phyloP scores from a whole-genome alignment of 1,140 invertebrate genomes.

The Eubasilissa regina region DNA sequence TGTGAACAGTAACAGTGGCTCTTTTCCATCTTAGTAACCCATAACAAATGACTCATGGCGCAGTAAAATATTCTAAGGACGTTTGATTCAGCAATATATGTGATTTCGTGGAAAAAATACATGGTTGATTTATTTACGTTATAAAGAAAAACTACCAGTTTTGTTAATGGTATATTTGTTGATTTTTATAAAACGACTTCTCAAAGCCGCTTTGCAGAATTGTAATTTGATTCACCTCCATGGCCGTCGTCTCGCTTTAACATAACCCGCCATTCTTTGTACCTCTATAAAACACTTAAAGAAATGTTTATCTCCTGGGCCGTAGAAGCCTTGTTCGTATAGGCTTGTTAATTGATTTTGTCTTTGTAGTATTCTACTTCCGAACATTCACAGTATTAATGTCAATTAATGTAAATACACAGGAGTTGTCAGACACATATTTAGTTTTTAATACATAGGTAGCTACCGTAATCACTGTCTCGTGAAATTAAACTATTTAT shows the following conservation, averaged over 20 bases:
- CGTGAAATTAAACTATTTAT: background rate
- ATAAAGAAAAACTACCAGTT: too few species aligned
- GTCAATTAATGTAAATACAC: constrained; percentile 42
- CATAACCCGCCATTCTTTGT: constrained; percentile 3
- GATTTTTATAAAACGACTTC: too few species aligned
- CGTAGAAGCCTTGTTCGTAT: constrained; percentile 23
- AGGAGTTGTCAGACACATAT: background rate
- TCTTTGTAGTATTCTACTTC: constrained; percentile 33
- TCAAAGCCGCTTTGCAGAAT: too few species aligned
- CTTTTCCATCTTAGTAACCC: too few species aligned
- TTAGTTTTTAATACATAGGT: background rate
- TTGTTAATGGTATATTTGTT: too few species aligned
- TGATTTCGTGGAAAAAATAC: too few species aligned
- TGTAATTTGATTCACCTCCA: background rate
- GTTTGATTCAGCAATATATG: too few species aligned
- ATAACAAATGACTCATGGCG: too few species aligned
- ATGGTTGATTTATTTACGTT: too few species aligned
- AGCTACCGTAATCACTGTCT: background rate
- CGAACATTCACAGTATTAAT: constrained; percentile 36
- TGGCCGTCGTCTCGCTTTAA: background rate
- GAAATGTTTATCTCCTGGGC: constrained; percentile 36
- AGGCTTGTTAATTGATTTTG: constrained; percentile 44
- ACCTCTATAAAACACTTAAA: constrained; percentile 42
- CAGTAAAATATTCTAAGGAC: too few species aligned
- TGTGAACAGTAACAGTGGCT: too few species aligned